A percentile compares a stretch with the other conserved stretches of the same genome.
Conservation (phyloP, 2,113 vertebrate genomes). For the Varanus komodoensis region DNA sequence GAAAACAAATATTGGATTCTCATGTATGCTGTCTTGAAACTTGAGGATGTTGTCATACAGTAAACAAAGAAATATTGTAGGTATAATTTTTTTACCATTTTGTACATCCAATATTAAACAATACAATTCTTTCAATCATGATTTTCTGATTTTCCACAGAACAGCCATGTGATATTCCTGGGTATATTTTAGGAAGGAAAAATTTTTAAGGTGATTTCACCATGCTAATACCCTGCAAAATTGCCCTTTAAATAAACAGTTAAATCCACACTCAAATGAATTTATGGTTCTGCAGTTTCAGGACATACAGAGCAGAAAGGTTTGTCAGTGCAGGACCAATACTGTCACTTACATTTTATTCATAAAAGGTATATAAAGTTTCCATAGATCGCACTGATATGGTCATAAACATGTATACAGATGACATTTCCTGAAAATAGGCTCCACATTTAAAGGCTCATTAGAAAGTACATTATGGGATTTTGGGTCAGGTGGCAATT, state of each 20-base stretch:
- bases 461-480: neutral
- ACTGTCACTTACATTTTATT: neutral
- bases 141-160: slow-evolving; percentile 33
- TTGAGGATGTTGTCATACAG: slow-evolving; percentile 30
- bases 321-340: neutral
- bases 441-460: neutral
- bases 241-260: slow-evolving; percentile 11
- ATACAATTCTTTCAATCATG: neutral
- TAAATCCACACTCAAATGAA: neutral
- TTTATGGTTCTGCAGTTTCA: slow-evolving; percentile 13
- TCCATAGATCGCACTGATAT: neutral
- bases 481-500: neutral
- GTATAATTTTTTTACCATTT: slow-evolving; percentile 43
- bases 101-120: slow-evolving; percentile 26
- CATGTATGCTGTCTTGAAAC: slow-evolving; percentile 32
- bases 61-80: slow-evolving; percentile 13
- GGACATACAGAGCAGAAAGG: neutral
- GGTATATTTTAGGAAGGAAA: slow-evolving; percentile 41
- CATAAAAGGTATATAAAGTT: neutral
- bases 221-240: slow-evolving; percentile 4
- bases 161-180: neutral
- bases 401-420: neutral
- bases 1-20: slow-evolving; percentile 35
- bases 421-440: neutral
- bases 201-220: slow-evolving; percentile 37